Conservation (phyloP, 2,888 invertebrate species). For the Noctua janthe region DNA sequence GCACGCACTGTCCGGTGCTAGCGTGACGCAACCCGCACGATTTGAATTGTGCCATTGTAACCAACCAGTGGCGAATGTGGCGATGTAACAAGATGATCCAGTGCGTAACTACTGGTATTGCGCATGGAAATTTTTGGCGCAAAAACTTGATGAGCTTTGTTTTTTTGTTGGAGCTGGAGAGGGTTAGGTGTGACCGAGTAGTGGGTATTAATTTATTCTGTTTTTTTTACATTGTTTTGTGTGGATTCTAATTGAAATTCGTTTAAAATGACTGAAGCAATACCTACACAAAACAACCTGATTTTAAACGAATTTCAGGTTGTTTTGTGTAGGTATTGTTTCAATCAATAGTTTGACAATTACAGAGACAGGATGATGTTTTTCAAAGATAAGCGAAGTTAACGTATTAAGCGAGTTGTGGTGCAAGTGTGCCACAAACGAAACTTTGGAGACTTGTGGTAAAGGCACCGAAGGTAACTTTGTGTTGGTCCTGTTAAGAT, state of each 20-base stretch:
- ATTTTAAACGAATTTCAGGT: no score
- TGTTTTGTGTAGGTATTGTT: background rate
- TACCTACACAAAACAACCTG: no score
- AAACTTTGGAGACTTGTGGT: background rate
- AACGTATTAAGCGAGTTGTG: background rate
- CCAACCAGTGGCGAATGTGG: constrained; percentile 39
- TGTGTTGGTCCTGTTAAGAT: background rate
- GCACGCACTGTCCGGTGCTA: constrained; percentile 51
- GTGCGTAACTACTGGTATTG: constrained; percentile 55
- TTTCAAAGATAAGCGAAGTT: background rate
- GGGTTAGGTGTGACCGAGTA: constrained; percentile 29
- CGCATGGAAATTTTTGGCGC: constrained; percentile 42
- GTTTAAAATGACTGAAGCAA: no score
- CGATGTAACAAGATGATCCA: constrained; percentile 50
- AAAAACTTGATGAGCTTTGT: constrained; percentile 59
- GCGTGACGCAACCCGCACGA: constrained; percentile 51
- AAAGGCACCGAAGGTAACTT: no score
- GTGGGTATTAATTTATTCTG: background rate
- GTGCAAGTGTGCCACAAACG: background rate
- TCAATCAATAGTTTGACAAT: background rate
- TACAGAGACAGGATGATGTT: background rate
- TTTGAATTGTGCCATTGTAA: constrained; percentile 59
- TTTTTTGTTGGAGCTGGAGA: constrained; percentile 28
- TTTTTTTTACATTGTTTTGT: background rate
- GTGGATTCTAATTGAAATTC: background rate